Evolutionary conservation across 30 jellyfish, hydroid and myxozoan species (phyloP).

Genomic region (Haliclystus octoradiatus): DNA sequence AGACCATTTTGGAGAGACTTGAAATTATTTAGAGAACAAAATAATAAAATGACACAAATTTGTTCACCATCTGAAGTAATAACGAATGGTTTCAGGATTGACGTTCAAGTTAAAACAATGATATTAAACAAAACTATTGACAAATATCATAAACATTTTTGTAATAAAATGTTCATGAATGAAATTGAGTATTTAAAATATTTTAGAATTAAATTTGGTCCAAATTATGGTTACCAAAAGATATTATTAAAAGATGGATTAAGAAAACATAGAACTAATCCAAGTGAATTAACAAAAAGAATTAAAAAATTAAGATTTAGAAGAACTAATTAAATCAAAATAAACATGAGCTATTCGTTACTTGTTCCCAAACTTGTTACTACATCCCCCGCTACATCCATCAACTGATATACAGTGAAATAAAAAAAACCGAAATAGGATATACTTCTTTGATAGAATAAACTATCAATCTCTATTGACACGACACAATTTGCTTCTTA

Average conservation of each 20-base stretch:
- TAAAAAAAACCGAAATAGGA: background rate
- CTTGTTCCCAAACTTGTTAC: no score
- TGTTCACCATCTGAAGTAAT: slow-evolving; percentile 73
- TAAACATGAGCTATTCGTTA: no score
- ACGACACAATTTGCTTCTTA: no score
- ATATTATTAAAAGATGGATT: slow-evolving; percentile 60
- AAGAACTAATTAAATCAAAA: no score
- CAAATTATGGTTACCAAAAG: slow-evolving; percentile 56
- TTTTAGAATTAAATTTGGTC: slow-evolving; percentile 70
- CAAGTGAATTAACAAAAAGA: background rate
- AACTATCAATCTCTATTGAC: no score
- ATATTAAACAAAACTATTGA: slow-evolving; percentile 63
- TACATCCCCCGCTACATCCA: no score
- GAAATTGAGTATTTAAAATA: slow-evolving; percentile 64
- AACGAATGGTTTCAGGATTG: slow-evolving; percentile 44
- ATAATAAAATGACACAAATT: slow-evolving; percentile 23
- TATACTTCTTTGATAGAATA: no score
- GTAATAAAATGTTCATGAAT: slow-evolving; percentile 64
- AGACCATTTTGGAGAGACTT: slow-evolving; percentile 70
- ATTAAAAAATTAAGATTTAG: background rate
- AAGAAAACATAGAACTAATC: background rate
- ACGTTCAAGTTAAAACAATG: slow-evolving; percentile 44
- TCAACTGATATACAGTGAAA: no score
- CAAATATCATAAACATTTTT: slow-evolving; percentile 57
- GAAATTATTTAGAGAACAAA: slow-evolving; percentile 44